These are phyloP conservation scores for Onthophagus taurus DNA, from an alignment of 1,140 invertebrate species.

Conservation along the genomic window DNA sequence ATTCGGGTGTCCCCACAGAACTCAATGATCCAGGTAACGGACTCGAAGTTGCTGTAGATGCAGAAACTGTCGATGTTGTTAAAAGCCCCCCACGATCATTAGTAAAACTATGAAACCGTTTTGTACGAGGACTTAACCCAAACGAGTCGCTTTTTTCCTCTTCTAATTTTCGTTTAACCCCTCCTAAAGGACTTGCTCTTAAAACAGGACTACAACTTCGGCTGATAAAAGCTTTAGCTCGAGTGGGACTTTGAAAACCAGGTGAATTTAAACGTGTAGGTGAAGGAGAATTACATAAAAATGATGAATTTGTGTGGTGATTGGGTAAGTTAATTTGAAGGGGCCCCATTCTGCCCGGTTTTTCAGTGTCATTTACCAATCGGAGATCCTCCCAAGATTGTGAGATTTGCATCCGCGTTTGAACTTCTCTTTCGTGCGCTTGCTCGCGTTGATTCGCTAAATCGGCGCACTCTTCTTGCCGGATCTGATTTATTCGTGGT, in stretches of 20 bases:
- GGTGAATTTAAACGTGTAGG: slow-evolving; percentile 44
- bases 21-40: slow-evolving; percentile 45
- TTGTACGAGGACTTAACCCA: slow-evolving; percentile 44
- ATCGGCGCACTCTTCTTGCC: slow-evolving; percentile 80
- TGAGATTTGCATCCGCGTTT: slow-evolving; percentile 81
- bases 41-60: too few species aligned
- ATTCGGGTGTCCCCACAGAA: slow-evolving; percentile 50
- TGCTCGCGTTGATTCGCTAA: slow-evolving; percentile 68
- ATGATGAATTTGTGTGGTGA: too few species aligned
- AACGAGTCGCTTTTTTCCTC: slow-evolving; percentile 44
- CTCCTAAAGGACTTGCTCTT: slow-evolving; percentile 58
- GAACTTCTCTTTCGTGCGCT: slow-evolving; percentile 80
- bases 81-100: slow-evolving; percentile 33
- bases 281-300: slow-evolving; percentile 59
- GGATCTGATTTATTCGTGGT: slow-evolving; percentile 73
- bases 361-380: slow-evolving; percentile 51
- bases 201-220: slow-evolving; percentile 78
- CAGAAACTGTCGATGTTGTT: too few species aligned
- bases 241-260: slow-evolving; percentile 36
- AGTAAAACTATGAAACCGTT: slow-evolving; percentile 40
- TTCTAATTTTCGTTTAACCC: slow-evolving; percentile 75
- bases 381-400: slow-evolving; percentile 83
- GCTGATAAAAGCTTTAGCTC: slow-evolving; percentile 54
- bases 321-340: slow-evolving; percentile 36
- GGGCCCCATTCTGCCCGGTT: slow-evolving; percentile 30